Conservation (phyloP, 30 jellyfish, hydroid and myxozoan species). For the Aurelia aurita region DNA sequence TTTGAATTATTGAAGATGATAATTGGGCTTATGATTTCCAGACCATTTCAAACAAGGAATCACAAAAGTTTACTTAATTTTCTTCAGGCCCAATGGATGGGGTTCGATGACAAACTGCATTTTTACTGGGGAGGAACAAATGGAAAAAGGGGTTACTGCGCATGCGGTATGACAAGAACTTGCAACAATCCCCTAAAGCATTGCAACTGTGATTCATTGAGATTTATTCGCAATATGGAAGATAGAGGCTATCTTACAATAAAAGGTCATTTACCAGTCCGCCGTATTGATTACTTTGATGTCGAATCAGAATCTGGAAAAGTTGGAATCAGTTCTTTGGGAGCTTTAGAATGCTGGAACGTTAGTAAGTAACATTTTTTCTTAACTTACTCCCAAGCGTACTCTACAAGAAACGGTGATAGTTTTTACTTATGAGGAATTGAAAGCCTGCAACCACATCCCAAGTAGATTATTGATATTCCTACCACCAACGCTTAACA, state of each 20-base stretch:
- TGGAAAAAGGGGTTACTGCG: slow-evolving; percentile 91
- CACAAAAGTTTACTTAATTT: no score
- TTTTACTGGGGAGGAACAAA: slow-evolving; percentile 97
- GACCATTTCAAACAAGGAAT: no score
- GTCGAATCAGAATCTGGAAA: slow-evolving; percentile 77
- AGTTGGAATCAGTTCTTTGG: slow-evolving; percentile 80
- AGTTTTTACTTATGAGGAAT: no score
- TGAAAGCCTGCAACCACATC: no score
- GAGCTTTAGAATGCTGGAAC: slow-evolving; percentile 92
- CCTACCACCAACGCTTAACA: no score
- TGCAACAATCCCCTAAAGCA: slow-evolving; percentile 52
- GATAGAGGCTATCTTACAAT: slow-evolving; percentile 90
- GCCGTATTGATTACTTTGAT: slow-evolving; percentile 86
- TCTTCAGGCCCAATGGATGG: slow-evolving; percentile 93
- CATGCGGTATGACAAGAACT: slow-evolving; percentile 84
- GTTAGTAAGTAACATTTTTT: slow-evolving; percentile 46
- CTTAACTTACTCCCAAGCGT: no score
- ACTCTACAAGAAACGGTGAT: no score
- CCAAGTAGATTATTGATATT: no score
- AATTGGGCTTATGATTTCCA: no score
- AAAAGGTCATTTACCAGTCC: slow-evolving; percentile 93
- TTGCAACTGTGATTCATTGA: slow-evolving; percentile 89
- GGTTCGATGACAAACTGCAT: slow-evolving; percentile 94
- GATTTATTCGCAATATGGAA: slow-evolving; percentile 10
- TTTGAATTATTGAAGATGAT: no score